Evolutionary conservation across 1,140 invertebrate species (phyloP).

Genomic region (Riptortus pedestris): DNA sequence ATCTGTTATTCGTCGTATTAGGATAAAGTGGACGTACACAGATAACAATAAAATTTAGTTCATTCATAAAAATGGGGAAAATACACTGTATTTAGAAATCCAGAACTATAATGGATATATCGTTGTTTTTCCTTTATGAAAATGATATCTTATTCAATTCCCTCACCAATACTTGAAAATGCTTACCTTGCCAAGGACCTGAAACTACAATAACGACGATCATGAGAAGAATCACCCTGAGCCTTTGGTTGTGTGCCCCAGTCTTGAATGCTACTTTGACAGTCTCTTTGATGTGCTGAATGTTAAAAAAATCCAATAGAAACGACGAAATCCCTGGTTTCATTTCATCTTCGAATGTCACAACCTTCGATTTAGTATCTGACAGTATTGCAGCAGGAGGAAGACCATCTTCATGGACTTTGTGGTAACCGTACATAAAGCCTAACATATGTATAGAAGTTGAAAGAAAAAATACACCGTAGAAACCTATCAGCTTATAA

Average conservation of each 20-base stretch:
- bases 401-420: background rate
- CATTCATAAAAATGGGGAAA: too few relatives aligned
- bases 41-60: too few relatives aligned
- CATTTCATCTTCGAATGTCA: background rate
- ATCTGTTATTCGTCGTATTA: too few relatives aligned
- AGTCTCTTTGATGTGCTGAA: background rate
- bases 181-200: background rate
- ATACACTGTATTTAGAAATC: too few relatives aligned
- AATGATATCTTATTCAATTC: too few relatives aligned
- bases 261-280: background rate
- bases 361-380: background rate
- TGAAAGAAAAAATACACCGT: conserved; percentile 65
- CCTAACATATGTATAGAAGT: conserved; percentile 40
- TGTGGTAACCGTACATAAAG: background rate
- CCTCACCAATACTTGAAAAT: too few relatives aligned
- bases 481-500: conserved; percentile 59
- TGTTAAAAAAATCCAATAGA: background rate
- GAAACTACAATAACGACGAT: background rate
- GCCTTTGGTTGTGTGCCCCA: background rate
- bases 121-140: too few relatives aligned
- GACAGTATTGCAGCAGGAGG: background rate
- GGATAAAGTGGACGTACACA: too few relatives aligned
- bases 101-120: too few relatives aligned
- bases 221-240: background rate
- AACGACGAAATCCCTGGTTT: background rate